Evolutionary conservation across 2,113 vertebrate genomes (phyloP), one percentile per base, ranked within the genome.

Genomic region (Thalassoma bifasciatum): DNA sequence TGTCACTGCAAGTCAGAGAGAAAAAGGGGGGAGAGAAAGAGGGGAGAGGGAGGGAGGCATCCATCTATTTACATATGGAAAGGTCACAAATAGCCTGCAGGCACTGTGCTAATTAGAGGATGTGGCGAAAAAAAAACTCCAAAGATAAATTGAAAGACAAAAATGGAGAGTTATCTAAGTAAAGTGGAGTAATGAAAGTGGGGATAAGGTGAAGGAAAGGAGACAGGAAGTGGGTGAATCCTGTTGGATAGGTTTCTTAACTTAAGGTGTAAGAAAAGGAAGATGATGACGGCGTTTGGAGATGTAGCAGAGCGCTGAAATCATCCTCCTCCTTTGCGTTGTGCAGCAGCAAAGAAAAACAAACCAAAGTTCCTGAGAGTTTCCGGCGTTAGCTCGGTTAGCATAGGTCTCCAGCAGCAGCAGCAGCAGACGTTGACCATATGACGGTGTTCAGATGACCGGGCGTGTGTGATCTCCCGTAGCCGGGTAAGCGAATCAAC

Each of bases 401-500:
- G 87, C 90, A 36, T 83, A 66, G 88, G 85, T 91, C 81, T 93
- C 89, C 30, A 30, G 30, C 89, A 91, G 80, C 85, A 60, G 89
- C 89, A 91, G 80, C 85, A 60, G 84, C 92, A 94, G 95, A 95
- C 91, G 51, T 72, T 94, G 94, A 96, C 95, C 94, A 95, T 93
- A 94, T 92, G 91, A 96, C 85, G 93, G 93, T 95, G 94, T 95
- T 95, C 94, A 96, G 95, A 95, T 95, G 94, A 94, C 94, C 94
- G 94, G 92, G 92, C 92, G 58, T 95, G 94, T 94, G 92, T 92
- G 93, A 92, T 95, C 94, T 94, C 95, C 94, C 90, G 94, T 94
- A 94, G 94, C 95, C 93, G 92, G 95, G 96, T 95, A 94, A 96
- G 92, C 96, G 81, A 98, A 96, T 97, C 95, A 97, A 96, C 96